phyloP scores from a whole-genome alignment of 2,797 vertebrate genomes.

The Passerculus sandwichensis region DNA sequence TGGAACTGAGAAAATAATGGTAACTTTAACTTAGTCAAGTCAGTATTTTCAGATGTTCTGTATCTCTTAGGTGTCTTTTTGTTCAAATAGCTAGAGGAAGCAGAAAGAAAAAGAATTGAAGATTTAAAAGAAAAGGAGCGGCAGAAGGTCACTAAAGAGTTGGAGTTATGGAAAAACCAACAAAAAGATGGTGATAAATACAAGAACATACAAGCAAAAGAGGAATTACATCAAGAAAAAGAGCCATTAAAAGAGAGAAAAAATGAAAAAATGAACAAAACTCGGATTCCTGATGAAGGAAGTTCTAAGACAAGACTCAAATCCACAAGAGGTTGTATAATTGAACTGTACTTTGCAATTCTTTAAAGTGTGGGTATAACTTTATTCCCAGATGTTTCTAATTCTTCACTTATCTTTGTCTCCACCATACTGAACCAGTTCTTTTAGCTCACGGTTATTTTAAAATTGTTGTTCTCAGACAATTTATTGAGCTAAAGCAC shows the following conservation, averaged over 20 bases:
- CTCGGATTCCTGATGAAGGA: not conserved
- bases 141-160: conserved; percentile 79
- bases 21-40: not conserved
- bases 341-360: not conserved
- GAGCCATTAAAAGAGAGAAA: conserved; percentile 28
- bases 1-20: not conserved
- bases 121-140: conserved; percentile 84
- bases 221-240: not conserved
- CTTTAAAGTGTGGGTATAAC: not conserved
- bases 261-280: conserved; percentile 11
- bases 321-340: conserved; percentile 56
- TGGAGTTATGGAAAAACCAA: conserved; percentile 84
- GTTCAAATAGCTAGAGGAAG: conserved; percentile 85
- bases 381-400: not conserved
- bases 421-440: not conserved
- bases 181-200: conserved; percentile 68
- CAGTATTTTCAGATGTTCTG: not conserved
- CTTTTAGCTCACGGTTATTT: not conserved
- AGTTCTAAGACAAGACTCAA: not conserved
- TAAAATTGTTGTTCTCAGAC: not conserved
- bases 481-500: not conserved
- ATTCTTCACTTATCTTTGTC: not conserved
- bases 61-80: not conserved
- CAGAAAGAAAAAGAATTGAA: conserved; percentile 85
- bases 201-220: not conserved